Base-by-base conservation (phyloP, 2,888 invertebrate species). In the Sinohyriopsis cumingii region DNA sequence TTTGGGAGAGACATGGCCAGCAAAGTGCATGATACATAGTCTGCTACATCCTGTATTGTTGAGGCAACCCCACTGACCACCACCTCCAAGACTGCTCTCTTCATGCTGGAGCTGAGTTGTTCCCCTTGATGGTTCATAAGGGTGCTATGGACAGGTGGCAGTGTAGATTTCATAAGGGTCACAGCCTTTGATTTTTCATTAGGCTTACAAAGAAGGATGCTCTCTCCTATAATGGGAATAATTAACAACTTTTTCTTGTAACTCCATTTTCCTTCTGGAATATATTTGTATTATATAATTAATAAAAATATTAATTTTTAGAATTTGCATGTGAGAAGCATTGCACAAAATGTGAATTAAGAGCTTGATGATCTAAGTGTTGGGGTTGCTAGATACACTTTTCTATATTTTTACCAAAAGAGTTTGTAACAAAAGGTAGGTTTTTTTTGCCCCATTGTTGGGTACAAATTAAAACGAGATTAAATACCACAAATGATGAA, bases 31-130 rank as follows among this genome's bases (percentile, higher is more conserved):
- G 93, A 93, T 0, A 94, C 92, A 90, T 97, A 98, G 54, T 92
- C 87, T 67, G 93, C 91, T 25, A 98, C 92, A 85, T 98, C 95
- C 28, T 91, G 90, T 12, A 92, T 93, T 1, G 93, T 93, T 71
- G 92, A 92, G 0, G 95, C 95, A 18, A 95, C 94, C 82, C 95
- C 95, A 87, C 96, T 96, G 0, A 97, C 96, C 75, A 98, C 94
- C 68, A 91, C 92, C 89, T 92, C 92, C 28, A 92, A 83, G 28
- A 92, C 86, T 15, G 92, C 92, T 74, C 92, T 82, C 80, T 92
- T 92, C 81, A 93, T 83, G 75, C 91, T 91, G 9, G 90, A 87
- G 60, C 91, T 91, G 66, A 92, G 82, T 33, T 82, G 79, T 9
- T 80, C 89, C 76, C 72, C 84, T 77, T 77, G 92, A 92, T 84